These are phyloP conservation scores for Salticus scenicus DNA, from an alignment of 2,888 invertebrate species.

Conservation along the genomic window DNA sequence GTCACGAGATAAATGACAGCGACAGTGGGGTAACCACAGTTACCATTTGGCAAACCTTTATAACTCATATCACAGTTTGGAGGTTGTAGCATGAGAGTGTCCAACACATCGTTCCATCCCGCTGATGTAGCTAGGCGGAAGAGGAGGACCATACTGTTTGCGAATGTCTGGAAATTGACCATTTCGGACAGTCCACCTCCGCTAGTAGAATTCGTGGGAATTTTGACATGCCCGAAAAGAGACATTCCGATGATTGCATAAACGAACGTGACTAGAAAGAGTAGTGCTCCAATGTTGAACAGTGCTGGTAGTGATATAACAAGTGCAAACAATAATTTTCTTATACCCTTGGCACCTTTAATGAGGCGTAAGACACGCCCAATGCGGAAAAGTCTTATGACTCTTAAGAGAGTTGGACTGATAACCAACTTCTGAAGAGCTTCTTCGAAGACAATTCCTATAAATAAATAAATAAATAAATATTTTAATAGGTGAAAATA, in stretches of 20 bases:
- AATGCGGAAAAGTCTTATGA: conserved; percentile 98
- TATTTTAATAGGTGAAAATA: background rate
- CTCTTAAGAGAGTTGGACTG: conserved; percentile 96
- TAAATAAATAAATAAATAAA: conserved; percentile 58
- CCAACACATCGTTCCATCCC: conserved; percentile 96
- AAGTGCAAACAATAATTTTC: conserved; percentile 96
- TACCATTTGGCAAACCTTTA: conserved; percentile 74
- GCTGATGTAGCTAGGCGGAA: conserved; percentile 99
- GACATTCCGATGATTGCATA: conserved; percentile 99
- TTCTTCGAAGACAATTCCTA: conserved; percentile 96
- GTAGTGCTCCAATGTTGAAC: conserved; percentile 97
- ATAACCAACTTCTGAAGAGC: conserved; percentile 97
- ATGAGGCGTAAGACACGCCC: conserved; percentile 97
- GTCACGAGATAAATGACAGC: conserved; percentile 96
- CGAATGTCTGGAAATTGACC: conserved; percentile 98
- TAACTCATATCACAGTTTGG: conserved; percentile 86
- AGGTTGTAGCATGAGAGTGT: conserved; percentile 96
- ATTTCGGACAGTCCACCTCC: conserved; percentile 93
- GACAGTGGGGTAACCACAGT: conserved; percentile 94
- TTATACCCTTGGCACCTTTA: conserved; percentile 98
- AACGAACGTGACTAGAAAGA: conserved; percentile 99
- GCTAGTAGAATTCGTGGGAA: conserved; percentile 78
- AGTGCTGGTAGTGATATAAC: conserved; percentile 99
- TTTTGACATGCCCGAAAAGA: conserved; percentile 98
- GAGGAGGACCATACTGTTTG: conserved; percentile 97